A percentile compares a stretch with the other conserved stretches of the same genome.
Conservation (phyloP, 2,113 vertebrate species). For the Cochlearius cochlearius region DNA sequence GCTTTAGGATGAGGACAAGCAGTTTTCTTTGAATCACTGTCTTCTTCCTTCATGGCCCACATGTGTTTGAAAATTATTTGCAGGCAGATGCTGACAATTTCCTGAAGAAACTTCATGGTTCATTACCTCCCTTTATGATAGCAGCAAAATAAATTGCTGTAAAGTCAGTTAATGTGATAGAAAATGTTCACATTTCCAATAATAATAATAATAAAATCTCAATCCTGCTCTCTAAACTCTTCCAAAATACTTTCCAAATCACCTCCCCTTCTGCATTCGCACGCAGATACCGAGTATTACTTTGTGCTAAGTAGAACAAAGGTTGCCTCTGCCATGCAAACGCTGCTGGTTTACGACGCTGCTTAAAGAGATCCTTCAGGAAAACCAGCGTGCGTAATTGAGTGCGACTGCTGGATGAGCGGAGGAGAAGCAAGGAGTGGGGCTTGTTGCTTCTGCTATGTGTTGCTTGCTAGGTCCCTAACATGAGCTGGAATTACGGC, state of each 20-base stretch:
- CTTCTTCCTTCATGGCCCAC: conserved; percentile 40
- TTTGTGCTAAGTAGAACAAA: conserved; percentile 16
- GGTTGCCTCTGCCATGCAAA: neutral
- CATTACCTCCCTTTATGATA: conserved; percentile 68
- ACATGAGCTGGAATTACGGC: neutral
- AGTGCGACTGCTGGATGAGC: neutral
- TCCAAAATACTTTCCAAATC: conserved; percentile 23
- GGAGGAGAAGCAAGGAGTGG: neutral
- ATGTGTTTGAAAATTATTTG: conserved; percentile 51
- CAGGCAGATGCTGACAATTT: conserved; percentile 63
- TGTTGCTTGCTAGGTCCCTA: neutral
- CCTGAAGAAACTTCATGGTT: conserved; percentile 69
- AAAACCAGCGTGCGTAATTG: neutral
- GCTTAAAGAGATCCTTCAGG: conserved; percentile 13
- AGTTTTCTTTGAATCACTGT: conserved; percentile 48
- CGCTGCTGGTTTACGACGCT: neutral
- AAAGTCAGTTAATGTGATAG: conserved; percentile 63
- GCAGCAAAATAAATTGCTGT: conserved; percentile 69
- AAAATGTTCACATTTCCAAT: conserved; percentile 55
- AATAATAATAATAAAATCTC: conserved; percentile 57
- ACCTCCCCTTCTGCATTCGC: neutral
- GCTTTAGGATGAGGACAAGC: conserved; percentile 41
- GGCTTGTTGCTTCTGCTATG: neutral
- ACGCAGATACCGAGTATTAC: neutral
- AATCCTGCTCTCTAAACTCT: conserved; percentile 43